A percentile compares a stretch with the other conserved stretches of the same genome.
phyloP scores from a whole-genome alignment of 2,797 vertebrate genomes.

The Cebuella pygmaea region DNA sequence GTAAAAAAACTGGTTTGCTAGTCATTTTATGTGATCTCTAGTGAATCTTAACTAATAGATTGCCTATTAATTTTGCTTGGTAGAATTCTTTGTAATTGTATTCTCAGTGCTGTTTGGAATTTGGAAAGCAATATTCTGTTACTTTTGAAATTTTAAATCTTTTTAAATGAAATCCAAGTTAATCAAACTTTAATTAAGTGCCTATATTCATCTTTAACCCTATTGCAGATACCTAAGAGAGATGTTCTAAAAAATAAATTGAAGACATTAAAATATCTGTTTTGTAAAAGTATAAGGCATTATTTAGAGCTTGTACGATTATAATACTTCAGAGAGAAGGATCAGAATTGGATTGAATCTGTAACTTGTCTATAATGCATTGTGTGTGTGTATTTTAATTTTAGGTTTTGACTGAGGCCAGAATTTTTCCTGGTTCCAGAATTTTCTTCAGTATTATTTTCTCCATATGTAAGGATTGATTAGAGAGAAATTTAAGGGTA shows the following conservation, averaged over 20 bases:
- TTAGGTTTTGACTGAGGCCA: slow-evolving; percentile 17
- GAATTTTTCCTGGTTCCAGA: not conserved
- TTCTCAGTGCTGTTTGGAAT: not conserved
- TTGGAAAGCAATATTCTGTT: not conserved
- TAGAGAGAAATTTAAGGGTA: not conserved
- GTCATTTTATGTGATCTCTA: not conserved
- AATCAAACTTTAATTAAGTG: not conserved
- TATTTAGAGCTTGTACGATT: not conserved
- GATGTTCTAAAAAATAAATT: not conserved
- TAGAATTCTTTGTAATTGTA: not conserved
- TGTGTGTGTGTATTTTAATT: not conserved
- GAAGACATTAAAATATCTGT: not conserved
- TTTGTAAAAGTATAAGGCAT: not conserved
- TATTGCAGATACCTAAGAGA: not conserved
- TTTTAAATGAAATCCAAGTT: not conserved
- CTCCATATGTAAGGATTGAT: not conserved
- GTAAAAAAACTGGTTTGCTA: not conserved
- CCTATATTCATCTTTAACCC: not conserved
- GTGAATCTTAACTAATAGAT: not conserved
- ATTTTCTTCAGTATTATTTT: slow-evolving; percentile 35
- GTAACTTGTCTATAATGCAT: not conserved
- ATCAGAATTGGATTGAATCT: slow-evolving; percentile 6
- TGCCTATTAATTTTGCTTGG: not conserved
- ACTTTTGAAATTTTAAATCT: not conserved
- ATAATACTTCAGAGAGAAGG: not conserved